phyloP scores from a whole-genome alignment of 2,113 vertebrate genomes.

The Mixornis gularis region DNA sequence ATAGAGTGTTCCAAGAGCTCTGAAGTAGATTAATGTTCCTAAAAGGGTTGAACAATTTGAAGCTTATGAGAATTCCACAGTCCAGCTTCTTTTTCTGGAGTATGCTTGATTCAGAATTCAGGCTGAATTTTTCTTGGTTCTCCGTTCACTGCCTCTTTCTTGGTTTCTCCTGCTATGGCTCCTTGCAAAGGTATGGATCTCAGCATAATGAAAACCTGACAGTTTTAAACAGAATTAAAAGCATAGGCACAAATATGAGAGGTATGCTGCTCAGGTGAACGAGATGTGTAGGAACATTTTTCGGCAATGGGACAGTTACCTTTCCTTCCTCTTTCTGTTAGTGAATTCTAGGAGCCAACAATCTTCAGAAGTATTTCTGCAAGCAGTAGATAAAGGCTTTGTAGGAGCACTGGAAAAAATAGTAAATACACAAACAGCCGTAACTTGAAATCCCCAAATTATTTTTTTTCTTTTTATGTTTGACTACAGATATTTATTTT shows the following conservation, averaged over 20 bases:
- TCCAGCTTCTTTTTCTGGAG: not conserved
- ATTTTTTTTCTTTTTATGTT: not conserved
- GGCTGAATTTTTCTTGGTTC: not conserved
- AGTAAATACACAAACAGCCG: not conserved
- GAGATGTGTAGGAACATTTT: not conserved
- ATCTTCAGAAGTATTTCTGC: not conserved
- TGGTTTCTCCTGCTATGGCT: not conserved
- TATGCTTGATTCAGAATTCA: not conserved
- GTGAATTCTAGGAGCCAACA: not conserved
- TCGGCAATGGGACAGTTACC: accelerated
- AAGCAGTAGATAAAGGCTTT: not conserved
- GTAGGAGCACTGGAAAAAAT: not conserved
- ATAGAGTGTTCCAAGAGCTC: not conserved
- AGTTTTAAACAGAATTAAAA: not conserved
- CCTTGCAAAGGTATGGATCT: not conserved
- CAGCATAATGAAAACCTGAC: not conserved
- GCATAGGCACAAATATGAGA: not conserved
- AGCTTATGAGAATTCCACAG: not conserved
- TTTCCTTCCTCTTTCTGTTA: not conserved
- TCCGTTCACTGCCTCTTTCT: not conserved
- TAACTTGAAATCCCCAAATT: not conserved
- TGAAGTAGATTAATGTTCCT: not conserved
- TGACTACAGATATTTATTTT: not conserved
- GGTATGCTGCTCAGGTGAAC: not conserved
- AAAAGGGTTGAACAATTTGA: not conserved